Evolutionary conservation across 1,140 invertebrate species (phyloP), one percentile per base, ranked within the genome.

Genomic region (Musca vetustissima): DNA sequence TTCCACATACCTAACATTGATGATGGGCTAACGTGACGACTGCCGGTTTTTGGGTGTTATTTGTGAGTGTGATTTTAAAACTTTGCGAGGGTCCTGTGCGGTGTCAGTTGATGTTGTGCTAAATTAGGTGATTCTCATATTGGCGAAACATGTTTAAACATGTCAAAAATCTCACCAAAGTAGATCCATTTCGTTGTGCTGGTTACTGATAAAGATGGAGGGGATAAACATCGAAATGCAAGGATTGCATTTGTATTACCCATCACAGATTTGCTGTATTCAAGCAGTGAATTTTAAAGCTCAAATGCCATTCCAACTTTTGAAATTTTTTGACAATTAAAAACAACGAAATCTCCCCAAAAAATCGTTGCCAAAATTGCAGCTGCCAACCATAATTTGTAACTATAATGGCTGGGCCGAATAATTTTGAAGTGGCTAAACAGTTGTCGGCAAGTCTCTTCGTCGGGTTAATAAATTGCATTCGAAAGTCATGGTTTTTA

Each of bases 61-160:
- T 15, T 52, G 13, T 52, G 49, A 21, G 17, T 19, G 17, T 52
- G 22, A 6, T n/a, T 11, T 28, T 28, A 4, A 28, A 28, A 11
- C 17, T 28, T 28, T n/a, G 22, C 32, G 28, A 13, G n/a, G 24
- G 7, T 59, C 25, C 3, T 59, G n/a, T 36, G 57, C 36, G 28
- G 57, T 61, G 57, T 55, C 28, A 9, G 57, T 19, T 61, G 28
- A 61, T 61, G 64, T 66, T 73, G 71, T 24, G 50, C 66, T 75
- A 79, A 79, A 79, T 79, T 79, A 79, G 77, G 77, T 79, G 77
- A 79, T 79, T 79, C 78, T 79, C 77, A 79, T 79, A 79, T 77
- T 79, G 75, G 75, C 77, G 74, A 79, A 79, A 79, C 75, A 77
- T 79, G 77, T 78, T 55, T 52, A 49, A 66, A 49, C 64, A 66